phyloP scores from a whole-genome alignment of 2,888 invertebrate species.

The Alcis repandata region DNA sequence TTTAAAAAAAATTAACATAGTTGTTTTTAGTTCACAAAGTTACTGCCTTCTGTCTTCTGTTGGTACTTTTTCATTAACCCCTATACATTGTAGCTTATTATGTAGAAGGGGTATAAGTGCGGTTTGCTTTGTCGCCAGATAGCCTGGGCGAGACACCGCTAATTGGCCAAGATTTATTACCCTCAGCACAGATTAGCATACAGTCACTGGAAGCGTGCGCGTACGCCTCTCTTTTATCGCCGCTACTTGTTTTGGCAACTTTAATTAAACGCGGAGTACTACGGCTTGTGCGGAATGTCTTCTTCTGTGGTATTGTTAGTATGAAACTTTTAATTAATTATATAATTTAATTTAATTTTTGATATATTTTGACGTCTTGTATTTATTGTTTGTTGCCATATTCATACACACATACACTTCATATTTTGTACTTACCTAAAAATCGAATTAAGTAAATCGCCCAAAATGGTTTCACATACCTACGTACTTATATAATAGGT shows the following conservation, averaged over 20 bases:
- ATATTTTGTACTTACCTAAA: too few species aligned
- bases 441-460: background rate
- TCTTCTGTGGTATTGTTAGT: too few species aligned
- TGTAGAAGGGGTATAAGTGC: constrained; percentile 60
- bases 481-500: background rate
- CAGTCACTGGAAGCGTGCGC: constrained; percentile 42
- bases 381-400: too few species aligned
- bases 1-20: too few species aligned
- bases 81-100: constrained; percentile 41
- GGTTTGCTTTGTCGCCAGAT: constrained; percentile 74
- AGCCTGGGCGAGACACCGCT: constrained; percentile 65
- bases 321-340: too few species aligned
- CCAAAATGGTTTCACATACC: background rate
- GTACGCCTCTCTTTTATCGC: constrained; percentile 25
- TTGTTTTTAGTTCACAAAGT: too few species aligned
- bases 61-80: background rate
- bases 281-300: background rate
- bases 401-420: too few species aligned
- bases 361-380: background rate
- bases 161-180: constrained; percentile 83
- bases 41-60: background rate
- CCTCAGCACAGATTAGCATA: constrained; percentile 49
- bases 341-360: background rate
- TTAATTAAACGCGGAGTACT: constrained; percentile 41
- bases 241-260: constrained; percentile 38